These are phyloP conservation scores for Hydrolagus colliei DNA, from an alignment of 2,797 vertebrate species.

Conservation along the genomic window DNA sequence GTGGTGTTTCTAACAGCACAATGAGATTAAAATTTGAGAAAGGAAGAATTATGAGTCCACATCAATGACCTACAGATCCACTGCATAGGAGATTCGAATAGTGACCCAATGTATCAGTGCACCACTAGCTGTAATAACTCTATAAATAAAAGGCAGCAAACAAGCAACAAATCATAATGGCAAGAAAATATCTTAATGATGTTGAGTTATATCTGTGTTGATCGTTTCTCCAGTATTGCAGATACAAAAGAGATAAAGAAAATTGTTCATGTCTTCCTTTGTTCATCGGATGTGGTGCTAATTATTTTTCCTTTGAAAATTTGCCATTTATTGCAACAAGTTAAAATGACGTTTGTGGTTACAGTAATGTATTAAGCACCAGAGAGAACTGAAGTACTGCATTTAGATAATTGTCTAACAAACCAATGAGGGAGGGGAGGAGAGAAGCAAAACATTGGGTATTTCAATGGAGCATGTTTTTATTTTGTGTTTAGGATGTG, in stretches of 20 bases:
- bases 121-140: too few relatives aligned
- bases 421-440: background rate
- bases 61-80: background rate
- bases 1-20: too few relatives aligned
- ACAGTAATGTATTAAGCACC: background rate
- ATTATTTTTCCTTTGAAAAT: constrained; percentile 12
- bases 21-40: too few relatives aligned
- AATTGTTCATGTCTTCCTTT: constrained; percentile 11
- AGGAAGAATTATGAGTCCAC: background rate
- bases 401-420: background rate
- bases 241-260: background rate
- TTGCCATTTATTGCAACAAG: background rate
- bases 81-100: background rate
- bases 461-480: background rate
- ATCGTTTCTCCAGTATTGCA: background rate
- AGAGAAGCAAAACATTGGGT: background rate
- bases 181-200: background rate
- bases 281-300: background rate
- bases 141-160: background rate
- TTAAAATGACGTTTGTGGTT: constrained; percentile 1
- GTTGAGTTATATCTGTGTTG: background rate
- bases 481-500: background rate
- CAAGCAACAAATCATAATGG: background rate
- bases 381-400: background rate
- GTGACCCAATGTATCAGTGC: background rate